Percentiles rank a stretch among this genome's conserved stretches.
Evolutionary conservation across 2,797 vertebrate genomes (phyloP).

Genomic region (Lagocephalus sceleratus): DNA sequence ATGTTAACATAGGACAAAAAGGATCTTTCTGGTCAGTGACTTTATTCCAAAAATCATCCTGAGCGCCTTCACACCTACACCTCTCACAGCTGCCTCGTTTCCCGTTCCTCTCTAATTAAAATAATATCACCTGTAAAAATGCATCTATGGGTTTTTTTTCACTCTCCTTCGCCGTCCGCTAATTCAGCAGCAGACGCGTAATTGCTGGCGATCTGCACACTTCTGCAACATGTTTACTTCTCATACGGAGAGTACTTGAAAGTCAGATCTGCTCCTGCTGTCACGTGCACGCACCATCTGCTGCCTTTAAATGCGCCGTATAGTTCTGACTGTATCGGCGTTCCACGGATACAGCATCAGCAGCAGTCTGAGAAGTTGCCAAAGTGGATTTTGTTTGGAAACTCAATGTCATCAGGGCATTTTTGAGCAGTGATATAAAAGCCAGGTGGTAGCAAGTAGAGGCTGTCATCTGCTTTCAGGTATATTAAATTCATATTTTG

Average conservation of each 20-base stretch:
- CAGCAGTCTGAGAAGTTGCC: constrained; percentile 24
- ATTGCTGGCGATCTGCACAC: constrained; percentile 32
- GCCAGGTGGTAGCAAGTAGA: too few relatives aligned
- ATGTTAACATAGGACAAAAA: too few relatives aligned
- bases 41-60: too few relatives aligned
- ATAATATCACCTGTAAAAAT: too few relatives aligned
- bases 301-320: constrained; percentile 49
- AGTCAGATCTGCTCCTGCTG: constrained; percentile 39
- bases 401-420: constrained; percentile 18
- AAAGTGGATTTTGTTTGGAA: constrained; percentile 18
- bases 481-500: too few relatives aligned
- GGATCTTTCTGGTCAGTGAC: too few relatives aligned
- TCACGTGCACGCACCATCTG: constrained; percentile 53
- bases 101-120: too few relatives aligned
- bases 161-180: constrained; percentile 6
- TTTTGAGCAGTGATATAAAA: too few relatives aligned
- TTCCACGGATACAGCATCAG: constrained; percentile 34
- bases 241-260: constrained; percentile 50
- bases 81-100: too few relatives aligned
- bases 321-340: constrained; percentile 31
- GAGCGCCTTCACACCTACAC: too few relatives aligned
- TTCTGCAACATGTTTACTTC: constrained; percentile 36
- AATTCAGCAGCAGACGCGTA: constrained; percentile 18
- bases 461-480: too few relatives aligned
- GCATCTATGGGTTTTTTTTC: neutral